Conservation (phyloP, 1,140 invertebrate genomes). For the Diachasmimorpha longicaudata region DNA sequence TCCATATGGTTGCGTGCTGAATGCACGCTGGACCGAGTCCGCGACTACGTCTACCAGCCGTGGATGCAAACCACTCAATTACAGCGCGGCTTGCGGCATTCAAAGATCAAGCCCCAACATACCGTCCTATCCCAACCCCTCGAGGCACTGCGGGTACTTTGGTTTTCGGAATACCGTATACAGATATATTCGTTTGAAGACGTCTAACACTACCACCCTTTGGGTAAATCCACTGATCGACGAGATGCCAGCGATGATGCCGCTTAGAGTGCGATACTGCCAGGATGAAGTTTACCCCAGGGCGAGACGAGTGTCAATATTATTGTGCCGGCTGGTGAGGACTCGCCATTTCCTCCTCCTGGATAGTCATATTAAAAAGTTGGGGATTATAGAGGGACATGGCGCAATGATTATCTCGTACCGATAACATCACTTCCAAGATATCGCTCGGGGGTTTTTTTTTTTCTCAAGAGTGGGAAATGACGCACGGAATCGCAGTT, state of each 20-base stretch:
- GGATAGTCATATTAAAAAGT: background rate
- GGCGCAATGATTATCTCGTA: background rate
- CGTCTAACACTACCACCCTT: background rate
- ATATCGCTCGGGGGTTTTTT: background rate
- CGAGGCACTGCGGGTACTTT: background rate
- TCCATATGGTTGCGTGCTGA: conserved; percentile 31
- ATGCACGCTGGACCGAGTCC: conserved; percentile 27
- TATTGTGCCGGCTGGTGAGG: background rate
- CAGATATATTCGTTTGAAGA: background rate
- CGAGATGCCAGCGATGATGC: background rate
- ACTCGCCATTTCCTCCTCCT: background rate
- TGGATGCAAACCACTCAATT: conserved; percentile 61
- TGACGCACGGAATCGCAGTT: background rate
- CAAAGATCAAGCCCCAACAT: background rate
- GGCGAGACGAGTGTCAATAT: background rate
- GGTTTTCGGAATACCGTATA: background rate
- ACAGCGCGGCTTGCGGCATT: conserved; percentile 27
- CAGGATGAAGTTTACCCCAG: background rate
- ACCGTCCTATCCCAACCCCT: background rate
- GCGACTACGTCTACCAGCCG: conserved; percentile 34
- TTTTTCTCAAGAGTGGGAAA: background rate
- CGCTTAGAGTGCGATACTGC: background rate
- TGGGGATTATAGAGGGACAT: background rate
- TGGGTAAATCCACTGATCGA: background rate
- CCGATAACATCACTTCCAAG: background rate